These are phyloP conservation scores for Erebia ligea DNA, from an alignment of 2,888 invertebrate species.

Conservation along the genomic window DNA sequence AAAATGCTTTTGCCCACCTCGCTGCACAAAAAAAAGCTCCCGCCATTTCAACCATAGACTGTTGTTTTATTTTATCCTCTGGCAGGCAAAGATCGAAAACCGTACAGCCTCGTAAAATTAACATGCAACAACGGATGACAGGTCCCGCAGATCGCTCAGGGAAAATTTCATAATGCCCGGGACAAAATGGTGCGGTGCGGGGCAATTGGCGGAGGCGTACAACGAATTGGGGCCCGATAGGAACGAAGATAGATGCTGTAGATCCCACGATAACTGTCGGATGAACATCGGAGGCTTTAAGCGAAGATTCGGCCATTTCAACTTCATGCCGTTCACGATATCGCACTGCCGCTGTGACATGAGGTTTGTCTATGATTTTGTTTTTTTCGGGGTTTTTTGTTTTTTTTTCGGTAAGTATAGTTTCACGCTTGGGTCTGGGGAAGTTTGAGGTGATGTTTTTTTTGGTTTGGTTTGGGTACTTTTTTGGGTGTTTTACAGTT, in stretches of 20 bases:
- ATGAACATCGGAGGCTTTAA: conserved; percentile 85
- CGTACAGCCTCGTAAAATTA: conserved; percentile 20
- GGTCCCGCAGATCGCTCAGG: conserved; percentile 74
- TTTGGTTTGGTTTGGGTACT: background rate
- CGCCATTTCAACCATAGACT: conserved; percentile 20
- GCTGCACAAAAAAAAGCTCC: background rate
- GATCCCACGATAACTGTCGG: conserved; percentile 88
- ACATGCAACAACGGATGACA: conserved; percentile 50
- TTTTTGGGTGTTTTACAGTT: too few species aligned
- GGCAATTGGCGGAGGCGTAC: conserved; percentile 83
- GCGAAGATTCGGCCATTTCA: conserved; percentile 85
- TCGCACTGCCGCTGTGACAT: conserved; percentile 91
- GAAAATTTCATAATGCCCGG: conserved; percentile 85
- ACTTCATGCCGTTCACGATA: conserved; percentile 87
- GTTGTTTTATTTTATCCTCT: conserved; percentile 5
- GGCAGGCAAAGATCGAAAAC: conserved; percentile 9
- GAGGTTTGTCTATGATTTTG: conserved; percentile 83
- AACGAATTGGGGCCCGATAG: conserved; percentile 82
- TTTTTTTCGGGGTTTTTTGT: conserved; percentile 38
- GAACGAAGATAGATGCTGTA: conserved; percentile 87
- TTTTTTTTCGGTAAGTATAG: conserved; percentile 36
- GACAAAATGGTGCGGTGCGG: conserved; percentile 89
- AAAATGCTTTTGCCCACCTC: conserved; percentile 10
- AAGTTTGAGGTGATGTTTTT: background rate
- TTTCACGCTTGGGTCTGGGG: background rate